Conservation (phyloP, 2,113 vertebrate species). For the Epinephelus fuscoguttatus region DNA sequence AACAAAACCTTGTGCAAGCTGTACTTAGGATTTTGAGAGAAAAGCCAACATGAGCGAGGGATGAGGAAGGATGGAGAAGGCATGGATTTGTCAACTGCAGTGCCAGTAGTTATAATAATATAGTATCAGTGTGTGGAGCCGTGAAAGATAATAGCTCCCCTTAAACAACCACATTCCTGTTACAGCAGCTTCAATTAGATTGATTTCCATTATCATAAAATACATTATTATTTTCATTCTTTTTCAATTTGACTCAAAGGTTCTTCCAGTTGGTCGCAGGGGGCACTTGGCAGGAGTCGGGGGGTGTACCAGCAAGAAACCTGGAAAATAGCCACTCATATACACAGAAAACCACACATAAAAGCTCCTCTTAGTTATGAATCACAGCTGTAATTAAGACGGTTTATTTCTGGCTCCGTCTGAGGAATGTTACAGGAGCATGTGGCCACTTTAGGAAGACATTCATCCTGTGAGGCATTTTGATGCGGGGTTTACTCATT, state of each 20-base stretch:
- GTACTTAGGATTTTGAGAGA: conserved; percentile 24
- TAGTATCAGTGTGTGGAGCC: conserved; percentile 38
- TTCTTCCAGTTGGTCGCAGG: conserved; percentile 13
- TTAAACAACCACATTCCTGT: conserved; percentile 52
- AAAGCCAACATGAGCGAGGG: conserved; percentile 41
- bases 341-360: conserved; percentile 28
- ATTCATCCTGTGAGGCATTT: conserved; percentile 56
- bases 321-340: conserved; percentile 36
- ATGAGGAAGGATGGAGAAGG: conserved; percentile 40
- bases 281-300: conserved; percentile 3
- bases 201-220: conserved; percentile 55
- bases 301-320: conserved; percentile 12
- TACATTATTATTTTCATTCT: conserved; percentile 41
- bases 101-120: conserved; percentile 56
- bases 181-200: conserved; percentile 52
- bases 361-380: conserved; percentile 61
- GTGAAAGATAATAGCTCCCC: conserved; percentile 47
- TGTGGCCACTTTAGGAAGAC: conserved; percentile 49
- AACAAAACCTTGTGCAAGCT: conserved; percentile 29
- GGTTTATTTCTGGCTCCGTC: conserved; percentile 56
- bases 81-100: conserved; percentile 28
- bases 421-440: conserved; percentile 63
- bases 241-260: conserved; percentile 16
- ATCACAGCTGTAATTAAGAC: conserved; percentile 74
- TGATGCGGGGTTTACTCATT: conserved; percentile 53